A percentile compares a stretch with the other conserved stretches of the same genome.
Conservation (phyloP, 2,888 invertebrate genomes). For the Coenonympha glycerion region DNA sequence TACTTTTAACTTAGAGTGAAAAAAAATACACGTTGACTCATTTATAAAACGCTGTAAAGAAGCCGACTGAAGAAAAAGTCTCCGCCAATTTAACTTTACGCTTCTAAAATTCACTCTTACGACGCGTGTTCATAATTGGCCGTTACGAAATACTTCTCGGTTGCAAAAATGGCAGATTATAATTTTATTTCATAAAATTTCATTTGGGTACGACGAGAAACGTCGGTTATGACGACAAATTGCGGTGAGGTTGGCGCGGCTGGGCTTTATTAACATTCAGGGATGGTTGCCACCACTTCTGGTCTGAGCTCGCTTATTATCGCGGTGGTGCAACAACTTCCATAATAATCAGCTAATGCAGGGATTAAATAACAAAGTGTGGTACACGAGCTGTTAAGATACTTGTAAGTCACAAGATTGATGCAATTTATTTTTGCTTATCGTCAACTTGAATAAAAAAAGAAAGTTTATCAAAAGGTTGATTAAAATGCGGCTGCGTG, state of each 20-base stretch:
- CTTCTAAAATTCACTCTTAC: constrained; percentile 2
- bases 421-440: not conserved
- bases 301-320: constrained; percentile 36
- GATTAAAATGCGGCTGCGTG: too few species aligned
- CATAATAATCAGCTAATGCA: constrained; percentile 15
- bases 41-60: not conserved
- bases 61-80: not conserved
- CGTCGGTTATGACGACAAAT: constrained; percentile 66
- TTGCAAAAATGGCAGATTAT: constrained; percentile 31
- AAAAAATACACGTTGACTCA: too few species aligned
- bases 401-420: not conserved
- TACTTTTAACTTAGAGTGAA: too few species aligned
- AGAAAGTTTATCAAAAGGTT: too few species aligned
- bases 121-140: constrained; percentile 11
- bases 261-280: constrained; percentile 51
- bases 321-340: constrained; percentile 13
- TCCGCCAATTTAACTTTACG: not conserved
- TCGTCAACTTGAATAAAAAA: not conserved
- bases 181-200: constrained; percentile 45
- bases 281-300: constrained; percentile 25
- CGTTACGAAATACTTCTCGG: constrained; percentile 19
- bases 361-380: constrained; percentile 8
- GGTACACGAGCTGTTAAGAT: not conserved
- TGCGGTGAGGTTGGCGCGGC: constrained; percentile 37
- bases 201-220: constrained; percentile 52